Evolutionary conservation across 2,888 invertebrate genomes (phyloP).

Genomic region (Pantelozetes paolii): DNA sequence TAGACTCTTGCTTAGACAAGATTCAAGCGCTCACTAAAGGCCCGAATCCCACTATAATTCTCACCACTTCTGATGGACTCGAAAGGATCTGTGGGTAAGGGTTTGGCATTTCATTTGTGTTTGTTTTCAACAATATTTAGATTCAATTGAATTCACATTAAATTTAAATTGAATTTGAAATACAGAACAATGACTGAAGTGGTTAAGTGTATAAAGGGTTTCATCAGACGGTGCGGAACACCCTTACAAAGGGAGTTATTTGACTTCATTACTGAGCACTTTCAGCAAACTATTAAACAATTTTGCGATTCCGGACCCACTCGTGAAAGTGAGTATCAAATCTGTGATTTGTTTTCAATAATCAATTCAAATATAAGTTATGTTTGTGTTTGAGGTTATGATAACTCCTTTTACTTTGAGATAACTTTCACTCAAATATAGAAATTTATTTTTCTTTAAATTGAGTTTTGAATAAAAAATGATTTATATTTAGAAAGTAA

Average conservation of each 20-base stretch:
- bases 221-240: slow-evolving; percentile 43
- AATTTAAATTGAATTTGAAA: neutral
- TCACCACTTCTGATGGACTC: slow-evolving; percentile 42
- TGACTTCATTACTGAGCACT: slow-evolving; percentile 42
- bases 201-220: slow-evolving; percentile 41
- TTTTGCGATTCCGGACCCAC: slow-evolving; percentile 40
- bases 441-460: too few species aligned
- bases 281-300: slow-evolving; percentile 40
- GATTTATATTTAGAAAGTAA: neutral
- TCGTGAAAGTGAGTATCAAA: slow-evolving; percentile 31
- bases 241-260: slow-evolving; percentile 43
- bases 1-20: slow-evolving; percentile 42
- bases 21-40: slow-evolving; percentile 37
- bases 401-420: too few species aligned
- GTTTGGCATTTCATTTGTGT: neutral
- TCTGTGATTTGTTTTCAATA: slow-evolving; percentile 3
- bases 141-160: neutral
- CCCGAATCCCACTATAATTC: slow-evolving; percentile 38
- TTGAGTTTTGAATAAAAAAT: too few species aligned
- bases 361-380: neutral
- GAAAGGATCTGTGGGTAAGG: slow-evolving; percentile 43
- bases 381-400: neutral
- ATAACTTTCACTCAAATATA: too few species aligned
- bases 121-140: neutral
- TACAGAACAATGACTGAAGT: slow-evolving; percentile 40